A percentile compares a stretch with the other conserved stretches of the same genome.
Evolutionary conservation across 1,140 invertebrate genomes (phyloP).

Genomic region (Scylla paramamosain): DNA sequence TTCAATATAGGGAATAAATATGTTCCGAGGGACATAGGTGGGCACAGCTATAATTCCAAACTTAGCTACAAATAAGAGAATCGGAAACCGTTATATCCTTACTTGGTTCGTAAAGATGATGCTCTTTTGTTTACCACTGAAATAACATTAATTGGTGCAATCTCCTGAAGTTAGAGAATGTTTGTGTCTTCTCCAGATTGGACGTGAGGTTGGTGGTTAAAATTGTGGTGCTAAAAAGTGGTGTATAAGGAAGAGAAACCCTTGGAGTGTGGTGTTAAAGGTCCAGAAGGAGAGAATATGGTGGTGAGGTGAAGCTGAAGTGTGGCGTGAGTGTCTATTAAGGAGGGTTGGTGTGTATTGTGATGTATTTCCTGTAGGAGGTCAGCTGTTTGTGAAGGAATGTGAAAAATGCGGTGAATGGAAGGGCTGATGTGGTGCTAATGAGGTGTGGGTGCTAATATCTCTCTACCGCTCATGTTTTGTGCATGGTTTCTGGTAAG

Average conservation of each 20-base stretch:
- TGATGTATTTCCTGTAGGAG: background rate
- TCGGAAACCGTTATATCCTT: background rate
- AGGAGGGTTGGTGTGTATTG: background rate
- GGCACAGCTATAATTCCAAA: background rate
- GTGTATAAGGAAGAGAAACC: too few species aligned
- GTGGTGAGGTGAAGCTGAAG: background rate
- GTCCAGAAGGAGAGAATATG: background rate
- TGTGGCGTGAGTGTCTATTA: background rate
- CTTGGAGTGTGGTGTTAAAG: background rate
- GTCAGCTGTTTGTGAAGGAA: background rate
- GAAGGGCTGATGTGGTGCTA: too few species aligned
- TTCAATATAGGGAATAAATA: too few species aligned
- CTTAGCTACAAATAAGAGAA: background rate
- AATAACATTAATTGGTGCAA: slow-evolving; percentile 49
- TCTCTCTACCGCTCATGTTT: too few species aligned
- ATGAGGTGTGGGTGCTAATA: too few species aligned
- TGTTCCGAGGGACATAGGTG: background rate
- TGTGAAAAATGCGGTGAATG: background rate
- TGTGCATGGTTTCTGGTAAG: too few species aligned
- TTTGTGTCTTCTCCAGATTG: slow-evolving; percentile 49
- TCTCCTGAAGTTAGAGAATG: slow-evolving; percentile 35
- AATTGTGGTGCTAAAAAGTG: background rate
- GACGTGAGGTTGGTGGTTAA: slow-evolving; percentile 28
- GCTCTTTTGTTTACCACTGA: slow-evolving; percentile 24
- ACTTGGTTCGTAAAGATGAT: background rate